Evolutionary conservation across 2,888 invertebrate species (phyloP).

Genomic region (Sesamia inferens): DNA sequence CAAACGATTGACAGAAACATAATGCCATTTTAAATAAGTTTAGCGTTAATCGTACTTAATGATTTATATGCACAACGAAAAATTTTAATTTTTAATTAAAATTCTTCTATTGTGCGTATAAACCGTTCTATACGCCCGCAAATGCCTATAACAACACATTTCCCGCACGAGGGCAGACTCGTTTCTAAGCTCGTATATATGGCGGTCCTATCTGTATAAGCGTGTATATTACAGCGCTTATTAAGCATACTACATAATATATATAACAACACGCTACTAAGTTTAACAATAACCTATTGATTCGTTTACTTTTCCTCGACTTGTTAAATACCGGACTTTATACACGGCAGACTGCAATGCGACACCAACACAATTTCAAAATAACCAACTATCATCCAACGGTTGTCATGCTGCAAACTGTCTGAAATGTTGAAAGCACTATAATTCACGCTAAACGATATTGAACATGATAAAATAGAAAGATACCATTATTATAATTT

Average conservation of each 20-base stretch:
- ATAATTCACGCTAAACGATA: conserved; percentile 29
- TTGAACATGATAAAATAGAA: neutral
- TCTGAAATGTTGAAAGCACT: neutral
- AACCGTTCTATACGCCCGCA: neutral
- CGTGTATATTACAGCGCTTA: neutral
- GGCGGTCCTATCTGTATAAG: neutral
- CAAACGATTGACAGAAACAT: neutral
- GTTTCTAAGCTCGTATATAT: neutral
- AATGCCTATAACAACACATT: no score
- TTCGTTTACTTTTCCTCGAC: neutral
- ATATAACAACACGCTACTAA: neutral
- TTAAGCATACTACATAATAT: neutral
- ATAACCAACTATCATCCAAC: conserved; percentile 8
- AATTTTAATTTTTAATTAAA: no score
- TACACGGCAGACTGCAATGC: conserved; percentile 32
- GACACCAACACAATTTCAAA: conserved; percentile 9
- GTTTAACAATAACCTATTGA: neutral
- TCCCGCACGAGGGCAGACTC: neutral
- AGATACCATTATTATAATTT: conserved; percentile 6
- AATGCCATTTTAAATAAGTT: neutral
- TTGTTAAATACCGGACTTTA: conserved; percentile 7
- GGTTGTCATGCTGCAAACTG: conserved; percentile 23
- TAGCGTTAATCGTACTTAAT: neutral
- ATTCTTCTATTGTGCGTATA: neutral
- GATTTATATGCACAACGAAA: neutral